Conservation (phyloP, 1,140 invertebrate genomes). For the Ditylenchus dipsaci region DNA sequence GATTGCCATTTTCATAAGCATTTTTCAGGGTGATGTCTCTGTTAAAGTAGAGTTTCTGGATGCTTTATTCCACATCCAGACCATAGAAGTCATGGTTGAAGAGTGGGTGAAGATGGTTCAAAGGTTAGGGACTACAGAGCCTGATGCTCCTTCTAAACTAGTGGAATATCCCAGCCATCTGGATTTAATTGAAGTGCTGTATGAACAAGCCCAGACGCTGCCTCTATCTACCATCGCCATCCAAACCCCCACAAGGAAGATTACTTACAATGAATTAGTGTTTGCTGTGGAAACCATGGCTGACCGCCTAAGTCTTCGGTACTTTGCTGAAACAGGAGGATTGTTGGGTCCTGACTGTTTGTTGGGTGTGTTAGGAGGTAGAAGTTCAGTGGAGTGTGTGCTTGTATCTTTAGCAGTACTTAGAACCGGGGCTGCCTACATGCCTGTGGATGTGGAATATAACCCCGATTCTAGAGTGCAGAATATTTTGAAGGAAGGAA, state of each 20-base stretch:
- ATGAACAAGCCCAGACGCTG: background rate
- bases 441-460: conserved; percentile 21
- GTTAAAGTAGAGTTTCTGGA: conserved; percentile 6
- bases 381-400: conserved; percentile 12
- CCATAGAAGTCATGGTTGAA: background rate
- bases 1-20: conserved; percentile 11
- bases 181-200: background rate
- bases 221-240: background rate
- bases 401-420: conserved; percentile 20
- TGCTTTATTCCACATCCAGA: background rate
- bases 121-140: background rate
- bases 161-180: background rate
- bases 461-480: conserved; percentile 9
- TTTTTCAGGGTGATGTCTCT: background rate
- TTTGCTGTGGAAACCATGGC: background rate
- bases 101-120: background rate
- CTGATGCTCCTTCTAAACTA: background rate
- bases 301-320: background rate
- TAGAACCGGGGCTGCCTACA: conserved; percentile 21
- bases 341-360: conserved; percentile 7
- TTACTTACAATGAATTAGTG: background rate
- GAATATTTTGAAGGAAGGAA: conserved; percentile 14
- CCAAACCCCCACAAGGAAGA: background rate
- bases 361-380: conserved; percentile 2
- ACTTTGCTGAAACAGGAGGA: conserved; percentile 10